Conservation (phyloP, 2,797 vertebrate genomes). For the Takifugu ocellatus region DNA sequence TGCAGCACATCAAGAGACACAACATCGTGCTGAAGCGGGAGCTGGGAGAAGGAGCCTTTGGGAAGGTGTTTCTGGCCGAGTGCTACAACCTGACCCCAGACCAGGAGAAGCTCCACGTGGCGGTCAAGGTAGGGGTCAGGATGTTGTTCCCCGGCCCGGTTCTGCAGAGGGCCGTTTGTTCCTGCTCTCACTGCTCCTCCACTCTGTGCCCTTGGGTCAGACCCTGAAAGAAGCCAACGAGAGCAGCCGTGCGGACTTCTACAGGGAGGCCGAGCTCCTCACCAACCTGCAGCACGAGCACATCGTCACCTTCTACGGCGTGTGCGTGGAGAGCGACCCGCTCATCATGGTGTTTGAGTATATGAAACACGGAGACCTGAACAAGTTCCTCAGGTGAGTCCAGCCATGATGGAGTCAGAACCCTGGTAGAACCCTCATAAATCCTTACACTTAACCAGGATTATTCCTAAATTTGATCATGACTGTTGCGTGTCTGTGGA, state of each 20-base stretch:
- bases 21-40: conserved; percentile 97
- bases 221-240: conserved; percentile 97
- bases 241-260: conserved; percentile 94
- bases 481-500: conserved; percentile 13
- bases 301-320: conserved; percentile 96
- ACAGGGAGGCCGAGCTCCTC: conserved; percentile 93
- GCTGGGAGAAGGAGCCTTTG: conserved; percentile 97
- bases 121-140: conserved; percentile 86
- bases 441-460: too few relatives aligned
- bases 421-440: background rate
- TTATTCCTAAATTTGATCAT: background rate
- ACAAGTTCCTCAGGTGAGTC: conserved; percentile 94
- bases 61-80: conserved; percentile 97
- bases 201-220: conserved; percentile 58
- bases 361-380: conserved; percentile 98
- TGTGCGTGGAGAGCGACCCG: conserved; percentile 95
- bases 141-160: background rate
- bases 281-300: conserved; percentile 97
- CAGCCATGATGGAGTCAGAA: too few relatives aligned
- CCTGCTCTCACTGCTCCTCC: background rate
- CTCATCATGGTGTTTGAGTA: conserved; percentile 99
- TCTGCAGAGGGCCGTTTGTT: background rate
- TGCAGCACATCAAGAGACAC: conserved; percentile 98
- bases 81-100: conserved; percentile 94
- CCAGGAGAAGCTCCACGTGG: conserved; percentile 96